A percentile compares a stretch with the other conserved stretches of the same genome.
Conservation (phyloP, 35 echinoderm and acorn worm genomes). For the Strongylocentrotus purpuratus region DNA sequence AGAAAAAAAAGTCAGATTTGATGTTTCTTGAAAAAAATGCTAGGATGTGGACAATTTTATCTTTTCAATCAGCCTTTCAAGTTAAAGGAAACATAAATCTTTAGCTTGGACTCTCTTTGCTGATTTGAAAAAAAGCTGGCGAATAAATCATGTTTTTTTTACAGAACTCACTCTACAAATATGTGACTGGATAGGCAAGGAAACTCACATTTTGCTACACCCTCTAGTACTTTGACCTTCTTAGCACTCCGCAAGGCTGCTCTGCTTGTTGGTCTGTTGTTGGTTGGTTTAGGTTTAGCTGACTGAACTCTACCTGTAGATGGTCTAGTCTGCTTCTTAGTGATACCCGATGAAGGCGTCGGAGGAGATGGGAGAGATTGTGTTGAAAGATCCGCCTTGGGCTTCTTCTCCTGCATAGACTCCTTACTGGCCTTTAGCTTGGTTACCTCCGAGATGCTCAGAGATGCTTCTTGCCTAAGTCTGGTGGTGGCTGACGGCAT, state of each 20-base stretch:
- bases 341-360: neutral
- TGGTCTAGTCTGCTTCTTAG: conserved; percentile 16
- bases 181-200: neutral
- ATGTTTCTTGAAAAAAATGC: too few relatives aligned
- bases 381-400: neutral
- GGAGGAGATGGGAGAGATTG: neutral
- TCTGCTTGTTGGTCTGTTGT: neutral
- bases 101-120: too few relatives aligned
- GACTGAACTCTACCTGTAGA: neutral
- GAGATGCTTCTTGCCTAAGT: neutral
- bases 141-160: too few relatives aligned
- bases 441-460: neutral
- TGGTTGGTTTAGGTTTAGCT: neutral
- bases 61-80: too few relatives aligned
- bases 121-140: too few relatives aligned
- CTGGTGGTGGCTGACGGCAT: neutral
- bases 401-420: neutral
- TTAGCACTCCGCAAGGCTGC: neutral
- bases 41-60: too few relatives aligned
- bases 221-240: neutral
- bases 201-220: conserved; percentile 7
- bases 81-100: too few relatives aligned
- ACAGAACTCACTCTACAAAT: neutral
- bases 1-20: too few relatives aligned
- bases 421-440: neutral